Percentiles rank a stretch among this genome's conserved stretches.
These are phyloP conservation scores for Porites evermanni DNA, from an alignment of 92 coral and sea anemone genomes.

Conservation along the genomic window DNA sequence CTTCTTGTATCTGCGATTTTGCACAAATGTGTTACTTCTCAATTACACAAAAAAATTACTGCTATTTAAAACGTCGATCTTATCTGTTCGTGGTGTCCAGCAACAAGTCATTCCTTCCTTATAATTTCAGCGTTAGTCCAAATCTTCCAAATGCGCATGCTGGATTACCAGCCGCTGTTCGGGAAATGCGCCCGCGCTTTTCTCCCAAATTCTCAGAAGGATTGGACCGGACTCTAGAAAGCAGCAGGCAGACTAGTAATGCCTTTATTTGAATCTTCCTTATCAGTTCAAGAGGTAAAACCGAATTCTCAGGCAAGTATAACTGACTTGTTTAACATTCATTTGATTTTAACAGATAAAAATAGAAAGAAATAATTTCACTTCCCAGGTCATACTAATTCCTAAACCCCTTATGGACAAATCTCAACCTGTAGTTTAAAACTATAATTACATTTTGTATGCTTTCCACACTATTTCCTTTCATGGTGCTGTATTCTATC, in stretches of 20 bases:
- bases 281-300: too few species aligned
- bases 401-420: not conserved
- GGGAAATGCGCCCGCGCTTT: too few species aligned
- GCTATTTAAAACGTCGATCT: not conserved
- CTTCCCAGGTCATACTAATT: not conserved
- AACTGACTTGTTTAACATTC: not conserved
- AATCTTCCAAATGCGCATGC: not conserved
- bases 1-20: not conserved
- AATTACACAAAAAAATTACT: not conserved
- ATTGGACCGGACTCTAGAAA: too few species aligned
- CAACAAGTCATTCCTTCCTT: not conserved
- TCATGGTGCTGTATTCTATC: not conserved
- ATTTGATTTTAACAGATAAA: not conserved
- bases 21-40: constrained; percentile 13
- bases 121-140: not conserved
- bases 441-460: not conserved
- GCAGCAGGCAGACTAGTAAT: too few species aligned
- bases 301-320: too few species aligned
- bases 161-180: too few species aligned
- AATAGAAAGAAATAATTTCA: not conserved
- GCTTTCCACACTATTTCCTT: not conserved
- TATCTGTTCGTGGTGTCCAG: not conserved
- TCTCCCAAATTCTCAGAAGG: too few species aligned
- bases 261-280: too few species aligned
- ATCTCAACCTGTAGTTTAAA: not conserved